Conservation (phyloP, 1,140 invertebrate species). For the Tenebrio molitor region DNA sequence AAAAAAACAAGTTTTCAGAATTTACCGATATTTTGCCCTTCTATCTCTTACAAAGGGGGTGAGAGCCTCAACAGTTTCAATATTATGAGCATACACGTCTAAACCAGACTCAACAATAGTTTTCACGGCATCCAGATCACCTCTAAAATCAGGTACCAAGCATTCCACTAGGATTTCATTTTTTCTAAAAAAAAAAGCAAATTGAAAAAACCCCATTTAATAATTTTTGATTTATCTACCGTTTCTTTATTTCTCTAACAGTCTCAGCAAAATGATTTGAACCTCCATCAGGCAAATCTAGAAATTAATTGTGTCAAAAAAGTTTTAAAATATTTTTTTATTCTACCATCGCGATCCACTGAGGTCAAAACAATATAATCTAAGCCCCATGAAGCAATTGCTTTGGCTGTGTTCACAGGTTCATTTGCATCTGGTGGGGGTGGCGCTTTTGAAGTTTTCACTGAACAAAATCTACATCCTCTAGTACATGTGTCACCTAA, state of each 20-base stretch:
- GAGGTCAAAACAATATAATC: slow-evolving; percentile 99
- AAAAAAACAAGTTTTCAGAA: slow-evolving; percentile 4
- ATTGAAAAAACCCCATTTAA: too few relatives aligned
- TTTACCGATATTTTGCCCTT: slow-evolving; percentile 79
- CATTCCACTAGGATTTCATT: slow-evolving; percentile 95
- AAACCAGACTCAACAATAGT: slow-evolving; percentile 86
- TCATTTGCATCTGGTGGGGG: slow-evolving; percentile 92
- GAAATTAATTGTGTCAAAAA: slow-evolving; percentile 20
- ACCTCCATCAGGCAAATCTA: slow-evolving; percentile 92
- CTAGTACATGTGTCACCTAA: slow-evolving; percentile 94
- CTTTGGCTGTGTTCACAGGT: slow-evolving; percentile 92
- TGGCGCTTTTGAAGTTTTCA: slow-evolving; percentile 95
- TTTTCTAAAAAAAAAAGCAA: slow-evolving; percentile 73
- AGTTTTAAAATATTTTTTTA: slow-evolving; percentile 6
- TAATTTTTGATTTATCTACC: too few relatives aligned
- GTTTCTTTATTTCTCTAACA: slow-evolving; percentile 82
- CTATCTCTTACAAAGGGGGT: slow-evolving; percentile 94
- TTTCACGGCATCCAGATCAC: slow-evolving; percentile 82
- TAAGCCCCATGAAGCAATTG: slow-evolving; percentile 94
- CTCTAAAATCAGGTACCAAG: slow-evolving; percentile 96
- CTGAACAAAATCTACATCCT: slow-evolving; percentile 97
- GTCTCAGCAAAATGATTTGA: slow-evolving; percentile 93
- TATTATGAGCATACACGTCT: slow-evolving; percentile 97
- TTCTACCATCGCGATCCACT: slow-evolving; percentile 93
- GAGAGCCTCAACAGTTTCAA: slow-evolving; percentile 93